phyloP scores from a whole-genome alignment of 2,888 invertebrate species.

The Lepidochitona cinerea region DNA sequence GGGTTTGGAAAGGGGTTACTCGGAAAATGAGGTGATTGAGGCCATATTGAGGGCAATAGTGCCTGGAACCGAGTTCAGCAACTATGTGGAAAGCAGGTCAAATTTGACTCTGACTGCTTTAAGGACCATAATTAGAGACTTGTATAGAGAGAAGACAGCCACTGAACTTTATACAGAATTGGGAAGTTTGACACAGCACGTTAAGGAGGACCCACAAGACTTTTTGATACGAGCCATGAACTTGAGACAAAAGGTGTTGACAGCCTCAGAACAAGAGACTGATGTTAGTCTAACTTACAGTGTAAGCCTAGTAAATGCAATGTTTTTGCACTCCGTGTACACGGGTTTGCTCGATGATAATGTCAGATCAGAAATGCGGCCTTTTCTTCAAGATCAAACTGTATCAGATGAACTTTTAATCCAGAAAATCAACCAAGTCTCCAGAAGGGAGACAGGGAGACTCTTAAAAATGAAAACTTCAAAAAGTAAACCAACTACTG shows the following conservation, averaged over 20 bases:
- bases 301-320: neutral
- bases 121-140: neutral
- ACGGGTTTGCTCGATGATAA: neutral
- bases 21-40: too few relatives aligned
- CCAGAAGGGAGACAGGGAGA: too few relatives aligned
- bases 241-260: neutral
- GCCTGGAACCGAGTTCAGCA: too few relatives aligned
- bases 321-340: neutral
- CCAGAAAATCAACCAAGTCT: neutral
- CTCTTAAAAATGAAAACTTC: too few relatives aligned
- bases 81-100: too few relatives aligned
- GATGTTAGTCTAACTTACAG: neutral
- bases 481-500: too few relatives aligned
- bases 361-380: neutral
- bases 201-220: neutral
- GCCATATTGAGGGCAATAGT: too few relatives aligned
- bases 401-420: neutral
- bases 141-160: neutral
- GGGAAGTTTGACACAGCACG: neutral
- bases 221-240: neutral
- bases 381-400: neutral
- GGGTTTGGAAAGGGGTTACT: too few relatives aligned
- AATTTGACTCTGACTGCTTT: too few relatives aligned
- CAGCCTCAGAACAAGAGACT: neutral
- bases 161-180: neutral